phyloP scores from a whole-genome alignment of 2,797 vertebrate species.

The Fratercula arctica region DNA sequence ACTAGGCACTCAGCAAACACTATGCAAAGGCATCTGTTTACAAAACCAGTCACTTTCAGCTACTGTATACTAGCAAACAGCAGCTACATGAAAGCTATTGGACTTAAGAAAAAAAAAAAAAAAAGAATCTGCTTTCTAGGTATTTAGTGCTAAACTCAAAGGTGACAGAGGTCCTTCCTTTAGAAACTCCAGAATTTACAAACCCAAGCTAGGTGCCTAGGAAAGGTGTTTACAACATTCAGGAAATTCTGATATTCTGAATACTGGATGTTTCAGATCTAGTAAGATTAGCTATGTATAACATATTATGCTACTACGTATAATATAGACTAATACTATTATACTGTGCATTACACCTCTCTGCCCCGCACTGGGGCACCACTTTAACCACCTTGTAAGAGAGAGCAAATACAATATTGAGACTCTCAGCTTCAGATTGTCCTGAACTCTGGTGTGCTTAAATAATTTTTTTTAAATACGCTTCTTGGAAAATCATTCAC shows the following conservation, averaged over 20 bases:
- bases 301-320: not conserved
- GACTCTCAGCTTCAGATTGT: not conserved
- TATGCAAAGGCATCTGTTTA: not conserved
- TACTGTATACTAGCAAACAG: not conserved
- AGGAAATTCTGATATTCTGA: not conserved
- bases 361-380: not conserved
- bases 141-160: not conserved
- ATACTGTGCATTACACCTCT: not conserved
- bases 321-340: not conserved
- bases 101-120: not conserved
- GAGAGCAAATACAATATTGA: not conserved
- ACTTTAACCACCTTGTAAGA: not conserved
- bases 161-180: not conserved
- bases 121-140: not conserved
- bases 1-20: not conserved
- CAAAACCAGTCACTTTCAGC: not conserved
- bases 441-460: not conserved
- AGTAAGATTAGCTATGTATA: not conserved
- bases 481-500: not conserved
- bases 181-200: not conserved
- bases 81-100: not conserved
- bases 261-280: not conserved
- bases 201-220: not conserved
- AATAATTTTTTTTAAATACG: not conserved
- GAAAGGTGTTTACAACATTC: not conserved